Evolutionary conservation across 2,797 vertebrate species (phyloP).

Genomic region (Dendrocincla fuliginosa): DNA sequence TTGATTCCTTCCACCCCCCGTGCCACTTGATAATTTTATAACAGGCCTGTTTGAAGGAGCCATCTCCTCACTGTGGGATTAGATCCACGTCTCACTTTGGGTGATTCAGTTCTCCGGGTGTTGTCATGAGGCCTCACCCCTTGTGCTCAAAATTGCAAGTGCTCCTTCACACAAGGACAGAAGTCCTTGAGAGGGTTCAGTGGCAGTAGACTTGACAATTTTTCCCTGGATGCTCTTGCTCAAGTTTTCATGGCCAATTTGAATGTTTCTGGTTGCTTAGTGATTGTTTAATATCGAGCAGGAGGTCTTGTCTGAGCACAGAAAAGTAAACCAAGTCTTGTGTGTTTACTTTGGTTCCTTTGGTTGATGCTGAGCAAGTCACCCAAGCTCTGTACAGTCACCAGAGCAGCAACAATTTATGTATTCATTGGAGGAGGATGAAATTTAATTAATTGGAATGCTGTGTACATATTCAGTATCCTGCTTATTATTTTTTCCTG

Average conservation of each 20-base stretch:
- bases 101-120: neutral
- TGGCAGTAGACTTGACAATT: neutral
- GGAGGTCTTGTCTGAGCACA: neutral
- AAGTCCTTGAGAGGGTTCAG: neutral
- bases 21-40: conserved; percentile 60
- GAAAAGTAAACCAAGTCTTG: neutral
- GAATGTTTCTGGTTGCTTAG: neutral
- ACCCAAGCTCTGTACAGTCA: neutral
- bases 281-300: neutral
- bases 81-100: neutral
- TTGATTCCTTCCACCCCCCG: conserved; percentile 45
- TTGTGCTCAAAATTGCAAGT: neutral
- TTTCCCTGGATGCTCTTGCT: neutral
- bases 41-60: conserved; percentile 14
- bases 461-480: neutral
- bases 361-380: neutral
- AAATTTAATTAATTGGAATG: conserved; percentile 33
- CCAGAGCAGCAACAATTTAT: neutral
- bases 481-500: conserved; percentile 46
- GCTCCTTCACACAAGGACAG: neutral
- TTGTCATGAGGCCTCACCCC: neutral
- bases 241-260: neutral
- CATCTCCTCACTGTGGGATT: neutral
- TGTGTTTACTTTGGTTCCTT: neutral
- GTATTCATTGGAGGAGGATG: conserved; percentile 13